Conservation (phyloP, 2,797 vertebrate genomes). For the Loriculus beryllinus region DNA sequence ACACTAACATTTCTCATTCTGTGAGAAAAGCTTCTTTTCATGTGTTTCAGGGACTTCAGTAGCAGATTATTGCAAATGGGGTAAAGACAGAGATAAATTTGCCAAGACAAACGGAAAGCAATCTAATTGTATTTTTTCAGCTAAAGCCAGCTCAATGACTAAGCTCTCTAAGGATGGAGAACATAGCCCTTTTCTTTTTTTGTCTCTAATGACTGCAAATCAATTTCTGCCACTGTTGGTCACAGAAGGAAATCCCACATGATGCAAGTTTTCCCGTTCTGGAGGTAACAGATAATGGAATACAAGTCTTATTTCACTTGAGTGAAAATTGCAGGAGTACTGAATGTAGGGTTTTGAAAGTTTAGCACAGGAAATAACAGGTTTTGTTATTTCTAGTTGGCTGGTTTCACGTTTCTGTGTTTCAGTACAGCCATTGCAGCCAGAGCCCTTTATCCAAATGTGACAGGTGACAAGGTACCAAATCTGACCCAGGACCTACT, state of each 20-base stretch:
- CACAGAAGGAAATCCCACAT: background rate
- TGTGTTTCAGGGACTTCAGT: background rate
- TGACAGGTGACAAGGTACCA: too few relatives aligned
- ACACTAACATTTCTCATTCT: background rate
- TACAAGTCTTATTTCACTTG: background rate
- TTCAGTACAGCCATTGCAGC: background rate
- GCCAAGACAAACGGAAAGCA: conserved; percentile 28
- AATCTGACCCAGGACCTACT: background rate
- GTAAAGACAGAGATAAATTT: background rate
- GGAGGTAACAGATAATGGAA: background rate
- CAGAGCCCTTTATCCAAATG: background rate
- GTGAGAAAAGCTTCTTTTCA: background rate
- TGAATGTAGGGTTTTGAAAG: background rate
- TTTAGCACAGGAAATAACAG: background rate
- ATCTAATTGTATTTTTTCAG: background rate
- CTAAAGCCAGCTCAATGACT: background rate
- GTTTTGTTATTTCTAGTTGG: background rate
- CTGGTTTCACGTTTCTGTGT: background rate
- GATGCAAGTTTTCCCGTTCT: background rate
- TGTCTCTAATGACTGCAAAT: background rate
- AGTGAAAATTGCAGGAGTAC: background rate
- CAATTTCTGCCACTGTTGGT: background rate
- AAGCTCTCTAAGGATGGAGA: background rate
- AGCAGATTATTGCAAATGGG: background rate
- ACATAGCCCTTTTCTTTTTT: background rate